A percentile compares a stretch with the other conserved stretches of the same genome.
Conservation (phyloP, 1,140 invertebrate genomes). For the Drosophila erecta region DNA sequence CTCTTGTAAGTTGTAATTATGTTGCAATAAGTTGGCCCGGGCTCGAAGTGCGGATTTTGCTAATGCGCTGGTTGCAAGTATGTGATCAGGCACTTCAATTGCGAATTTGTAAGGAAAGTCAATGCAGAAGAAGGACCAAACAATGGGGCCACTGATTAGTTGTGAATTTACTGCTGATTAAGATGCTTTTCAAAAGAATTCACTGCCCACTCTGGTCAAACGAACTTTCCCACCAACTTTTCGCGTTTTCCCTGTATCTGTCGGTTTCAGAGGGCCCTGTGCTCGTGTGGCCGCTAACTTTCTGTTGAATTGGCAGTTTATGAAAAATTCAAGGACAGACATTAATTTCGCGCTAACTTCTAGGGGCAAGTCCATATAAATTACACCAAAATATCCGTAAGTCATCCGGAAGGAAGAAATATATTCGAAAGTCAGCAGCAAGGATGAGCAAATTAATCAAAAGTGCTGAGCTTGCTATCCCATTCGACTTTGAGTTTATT, state of each 20-base stretch:
- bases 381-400: constrained; percentile 33
- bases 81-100: constrained; percentile 55
- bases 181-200: constrained; percentile 73
- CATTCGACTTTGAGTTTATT: constrained; percentile 15
- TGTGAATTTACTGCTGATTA: constrained; percentile 83
- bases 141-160: constrained; percentile 79
- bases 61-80: constrained; percentile 59
- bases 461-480: constrained; percentile 43
- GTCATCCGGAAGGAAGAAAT: constrained; percentile 36
- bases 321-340: constrained; percentile 76
- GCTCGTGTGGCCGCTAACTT: constrained; percentile 46
- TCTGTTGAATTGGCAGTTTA: constrained; percentile 78
- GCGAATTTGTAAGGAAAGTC: background rate
- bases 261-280: constrained; percentile 11
- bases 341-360: constrained; percentile 65
- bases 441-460: constrained; percentile 60
- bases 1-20: constrained; percentile 65
- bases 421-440: constrained; percentile 55
- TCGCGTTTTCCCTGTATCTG: constrained; percentile 19
- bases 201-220: constrained; percentile 20
- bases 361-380: constrained; percentile 43
- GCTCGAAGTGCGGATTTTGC: constrained; percentile 19
- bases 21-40: constrained; percentile 64
- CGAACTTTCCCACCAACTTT: constrained; percentile 66
- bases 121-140: constrained; percentile 31